Conservation (phyloP, 2,113 vertebrate species). For the Coreoperca whiteheadi region DNA sequence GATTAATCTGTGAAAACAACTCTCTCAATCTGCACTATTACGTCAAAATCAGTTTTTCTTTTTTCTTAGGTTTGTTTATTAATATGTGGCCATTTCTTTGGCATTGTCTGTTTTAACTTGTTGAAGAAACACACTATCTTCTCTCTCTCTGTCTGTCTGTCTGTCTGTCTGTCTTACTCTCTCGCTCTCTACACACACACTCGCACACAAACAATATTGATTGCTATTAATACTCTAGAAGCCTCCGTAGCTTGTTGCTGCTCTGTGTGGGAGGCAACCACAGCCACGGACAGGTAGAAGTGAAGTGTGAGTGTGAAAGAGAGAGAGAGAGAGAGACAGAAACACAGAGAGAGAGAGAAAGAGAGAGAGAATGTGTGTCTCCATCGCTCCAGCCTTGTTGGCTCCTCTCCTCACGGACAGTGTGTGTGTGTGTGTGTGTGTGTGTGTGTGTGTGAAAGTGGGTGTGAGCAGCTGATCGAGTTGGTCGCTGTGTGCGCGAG, state of each 20-base stretch:
- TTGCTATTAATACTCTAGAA: conserved; percentile 59
- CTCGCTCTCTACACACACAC: not conserved
- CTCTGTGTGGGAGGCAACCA: conserved; percentile 58
- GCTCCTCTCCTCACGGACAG: conserved; percentile 46
- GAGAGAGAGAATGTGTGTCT: conserved; percentile 31
- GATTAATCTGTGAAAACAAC: not conserved
- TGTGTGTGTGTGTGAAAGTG: conserved; percentile 66
- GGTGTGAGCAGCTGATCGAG: conserved; percentile 76
- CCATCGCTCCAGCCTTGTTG: conserved; percentile 55
- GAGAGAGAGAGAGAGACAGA: not conserved
- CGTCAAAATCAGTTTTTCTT: no score
- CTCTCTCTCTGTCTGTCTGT: not conserved
- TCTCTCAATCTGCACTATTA: not conserved
- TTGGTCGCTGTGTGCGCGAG: conserved; percentile 63
- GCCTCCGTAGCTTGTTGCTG: conserved; percentile 66
- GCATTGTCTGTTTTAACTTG: not conserved
- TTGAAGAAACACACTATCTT: not conserved
- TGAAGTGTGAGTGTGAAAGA: conserved; percentile 21
- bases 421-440: conserved; percentile 19
- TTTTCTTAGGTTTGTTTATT: no score
- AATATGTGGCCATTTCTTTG: no score
- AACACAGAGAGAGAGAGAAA: conserved; percentile 18
- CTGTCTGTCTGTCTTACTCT: not conserved
- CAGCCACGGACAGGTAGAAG: conserved; percentile 50
- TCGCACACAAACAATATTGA: conserved; percentile 46